Conservation (phyloP, 2,888 invertebrate genomes). For the Polymixis flavicincta region DNA sequence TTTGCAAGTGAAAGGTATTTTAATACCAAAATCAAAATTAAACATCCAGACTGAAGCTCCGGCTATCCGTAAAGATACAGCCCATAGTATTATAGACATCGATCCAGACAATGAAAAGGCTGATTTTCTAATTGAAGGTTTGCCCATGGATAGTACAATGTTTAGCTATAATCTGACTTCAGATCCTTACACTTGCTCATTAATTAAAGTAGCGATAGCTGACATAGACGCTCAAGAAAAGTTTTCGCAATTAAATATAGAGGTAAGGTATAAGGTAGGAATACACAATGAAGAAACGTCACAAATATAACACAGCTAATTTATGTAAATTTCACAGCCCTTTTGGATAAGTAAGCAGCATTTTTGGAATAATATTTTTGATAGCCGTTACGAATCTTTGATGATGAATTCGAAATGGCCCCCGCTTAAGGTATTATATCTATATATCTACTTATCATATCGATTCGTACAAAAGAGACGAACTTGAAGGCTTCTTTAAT, state of each 20-base stretch:
- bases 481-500: background rate
- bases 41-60: slow-evolving; percentile 12
- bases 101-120: slow-evolving; percentile 71
- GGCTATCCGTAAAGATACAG: slow-evolving; percentile 31
- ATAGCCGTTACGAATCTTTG: slow-evolving; percentile 83
- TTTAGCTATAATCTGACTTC: slow-evolving; percentile 72
- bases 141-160: slow-evolving; percentile 60
- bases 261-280: slow-evolving; percentile 72
- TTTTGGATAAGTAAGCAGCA: slow-evolving; percentile 77
- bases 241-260: slow-evolving; percentile 80
- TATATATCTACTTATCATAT: background rate
- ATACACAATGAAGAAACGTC: background rate
- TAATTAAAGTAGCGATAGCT: slow-evolving; percentile 68
- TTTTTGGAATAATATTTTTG: slow-evolving; percentile 83
- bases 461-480: background rate
- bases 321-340: slow-evolving; percentile 72
- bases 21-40: slow-evolving; percentile 59
- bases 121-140: slow-evolving; percentile 78
- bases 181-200: slow-evolving; percentile 70
- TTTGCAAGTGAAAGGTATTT: slow-evolving; percentile 69
- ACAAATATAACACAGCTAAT: slow-evolving; percentile 2
- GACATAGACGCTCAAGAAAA: slow-evolving; percentile 80
- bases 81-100: slow-evolving; percentile 51
- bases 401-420: slow-evolving; percentile 86
- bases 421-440: slow-evolving; percentile 77